Evolutionary conservation across 1,140 invertebrate species (phyloP), one percentile per base, ranked within the genome.

Genomic region (Palaemon carinicauda): DNA sequence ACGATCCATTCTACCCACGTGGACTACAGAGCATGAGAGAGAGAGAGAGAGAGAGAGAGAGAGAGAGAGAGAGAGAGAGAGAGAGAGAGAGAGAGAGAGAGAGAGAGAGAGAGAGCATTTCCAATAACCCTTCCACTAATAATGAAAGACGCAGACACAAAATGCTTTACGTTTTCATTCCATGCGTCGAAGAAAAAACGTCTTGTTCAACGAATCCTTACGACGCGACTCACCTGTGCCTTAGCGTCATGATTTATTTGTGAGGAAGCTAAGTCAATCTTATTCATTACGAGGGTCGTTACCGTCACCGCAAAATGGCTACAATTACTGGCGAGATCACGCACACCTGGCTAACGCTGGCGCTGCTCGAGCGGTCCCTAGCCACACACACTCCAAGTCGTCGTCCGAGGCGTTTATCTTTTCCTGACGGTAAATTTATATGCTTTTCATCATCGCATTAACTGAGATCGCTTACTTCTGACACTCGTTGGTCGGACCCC

Each of bases 261-360:
- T 73, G 69, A 73, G 69, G 69, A 73, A 73, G 33, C n/a, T 24
- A 29, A 73, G n/a, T 73, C 69, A 73, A 73, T 73, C 69, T 73
- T 29, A 31, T 73, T 73, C 69, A 73, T 73, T 73, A 73, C 24
- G n/a, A 24, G 5, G 17, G 69, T 73, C 69, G 27, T 73, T 73
- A 73, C 69, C 69, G 17, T 24, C 24, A 73, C 69, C 69, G 33
- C 69, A 73, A 29, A 12, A 24, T 21, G 27, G 56, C n/a, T 29
- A 31, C 69, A 24, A 29, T 31, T 73, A 73, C 69, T 24, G 27
- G 24, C 24, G 24, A 73, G 24, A 19, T 29, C 69, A 73, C 69
- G 69, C 69, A 73, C 24, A 24, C 24, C 69, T 29, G 24, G 41
- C 41, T 41, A 12, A 41, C 41, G 41, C 41, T 41, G 3, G 41